Evolutionary conservation across 2,888 invertebrate species (phyloP).

Genomic region (Parnassius glacialis): DNA sequence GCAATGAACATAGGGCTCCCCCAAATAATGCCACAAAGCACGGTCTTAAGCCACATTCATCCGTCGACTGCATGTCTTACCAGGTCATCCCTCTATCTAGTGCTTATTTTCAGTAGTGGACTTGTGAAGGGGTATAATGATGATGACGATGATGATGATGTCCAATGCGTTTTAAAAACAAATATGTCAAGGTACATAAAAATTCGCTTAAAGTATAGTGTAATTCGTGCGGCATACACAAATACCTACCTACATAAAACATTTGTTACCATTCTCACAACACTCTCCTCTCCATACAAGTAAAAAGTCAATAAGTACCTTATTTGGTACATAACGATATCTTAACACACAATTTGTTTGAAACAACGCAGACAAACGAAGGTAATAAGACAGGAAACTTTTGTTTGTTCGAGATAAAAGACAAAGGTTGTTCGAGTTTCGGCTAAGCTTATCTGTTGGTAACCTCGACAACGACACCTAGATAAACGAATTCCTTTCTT

Average conservation of each 20-base stretch:
- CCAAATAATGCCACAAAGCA: no score
- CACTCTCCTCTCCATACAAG: conserved; percentile 12
- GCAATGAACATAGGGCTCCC: no score
- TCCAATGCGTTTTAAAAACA: no score
- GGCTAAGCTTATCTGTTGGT: conserved; percentile 63
- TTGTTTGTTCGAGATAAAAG: conserved; percentile 75
- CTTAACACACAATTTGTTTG: conserved; percentile 52
- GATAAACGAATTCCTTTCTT: conserved; percentile 72
- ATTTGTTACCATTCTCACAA: conserved; percentile 8
- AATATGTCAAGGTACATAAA: no score
- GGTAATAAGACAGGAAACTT: conserved; percentile 66
- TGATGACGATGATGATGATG: no score
- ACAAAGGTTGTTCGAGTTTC: conserved; percentile 68
- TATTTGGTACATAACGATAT: conserved; percentile 46
- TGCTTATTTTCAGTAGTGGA: no score
- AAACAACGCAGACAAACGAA: conserved; percentile 38
- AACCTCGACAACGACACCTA: conserved; percentile 54
- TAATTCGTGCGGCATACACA: no score
- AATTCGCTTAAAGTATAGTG: no score
- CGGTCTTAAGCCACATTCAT: no score
- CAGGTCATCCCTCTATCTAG: no score
- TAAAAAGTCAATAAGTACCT: conserved; percentile 40
- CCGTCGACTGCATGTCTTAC: no score
- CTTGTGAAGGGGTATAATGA: no score
- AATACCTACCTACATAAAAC: background rate